phyloP scores from a whole-genome alignment of 2,113 vertebrate genomes.

The Genyomyrus donnyi region DNA sequence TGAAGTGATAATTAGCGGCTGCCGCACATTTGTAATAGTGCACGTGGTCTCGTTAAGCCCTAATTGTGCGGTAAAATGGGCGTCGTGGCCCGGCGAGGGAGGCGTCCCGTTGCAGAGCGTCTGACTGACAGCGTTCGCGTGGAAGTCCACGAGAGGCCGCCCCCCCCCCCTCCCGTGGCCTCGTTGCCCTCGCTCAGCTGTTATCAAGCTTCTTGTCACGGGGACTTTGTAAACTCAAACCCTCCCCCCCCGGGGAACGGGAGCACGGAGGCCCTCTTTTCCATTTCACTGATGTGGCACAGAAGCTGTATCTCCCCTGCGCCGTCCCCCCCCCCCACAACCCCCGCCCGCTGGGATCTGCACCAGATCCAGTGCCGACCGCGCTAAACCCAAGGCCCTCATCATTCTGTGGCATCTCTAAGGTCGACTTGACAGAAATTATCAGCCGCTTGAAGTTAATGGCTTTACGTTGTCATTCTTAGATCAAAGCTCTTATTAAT shows the following conservation, averaged over 20 bases:
- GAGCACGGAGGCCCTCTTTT: no score
- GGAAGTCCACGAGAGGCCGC: not conserved
- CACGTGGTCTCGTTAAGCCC: not conserved
- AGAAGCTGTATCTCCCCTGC: not conserved
- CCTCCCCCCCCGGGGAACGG: not conserved
- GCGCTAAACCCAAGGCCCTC: not conserved
- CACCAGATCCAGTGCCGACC: not conserved
- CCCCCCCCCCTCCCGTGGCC: not conserved
- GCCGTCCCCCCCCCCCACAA: not conserved
- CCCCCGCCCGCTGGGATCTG: not conserved
- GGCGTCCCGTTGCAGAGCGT: not conserved
- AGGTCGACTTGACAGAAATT: constrained; percentile 46
- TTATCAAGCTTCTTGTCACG: not conserved
- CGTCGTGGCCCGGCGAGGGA: not conserved
- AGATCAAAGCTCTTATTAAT: constrained; percentile 57
- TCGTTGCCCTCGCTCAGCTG: not conserved
- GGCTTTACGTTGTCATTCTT: constrained; percentile 40
- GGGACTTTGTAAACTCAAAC: not conserved
- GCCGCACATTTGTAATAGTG: constrained; percentile 3
- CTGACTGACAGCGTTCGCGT: constrained; percentile 29
- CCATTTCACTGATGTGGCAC: not conserved
- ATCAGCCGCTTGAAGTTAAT: constrained; percentile 50
- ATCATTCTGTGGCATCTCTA: constrained; percentile 6
- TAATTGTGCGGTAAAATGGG: not conserved
- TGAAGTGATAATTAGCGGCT: not conserved